Percentiles rank a stretch among this genome's conserved stretches.
phyloP scores from a whole-genome alignment of 2,888 invertebrate species.

The Adelphocoris suturalis region DNA sequence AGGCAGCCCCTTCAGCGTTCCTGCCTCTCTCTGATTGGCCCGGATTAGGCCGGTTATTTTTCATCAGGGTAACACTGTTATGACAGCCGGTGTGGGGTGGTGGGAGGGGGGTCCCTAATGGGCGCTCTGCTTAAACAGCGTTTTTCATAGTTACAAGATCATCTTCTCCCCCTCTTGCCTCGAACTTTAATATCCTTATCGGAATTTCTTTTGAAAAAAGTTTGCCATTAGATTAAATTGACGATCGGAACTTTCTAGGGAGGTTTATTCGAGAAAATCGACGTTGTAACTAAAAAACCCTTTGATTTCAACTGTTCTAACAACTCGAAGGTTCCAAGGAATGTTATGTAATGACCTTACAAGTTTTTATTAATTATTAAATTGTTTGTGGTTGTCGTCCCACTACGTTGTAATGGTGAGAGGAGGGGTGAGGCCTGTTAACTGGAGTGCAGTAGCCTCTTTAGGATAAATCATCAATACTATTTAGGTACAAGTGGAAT shows the following conservation, averaged over 20 bases:
- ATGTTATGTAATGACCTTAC: too few species aligned
- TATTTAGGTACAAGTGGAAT: too few species aligned
- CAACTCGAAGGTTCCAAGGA: too few species aligned
- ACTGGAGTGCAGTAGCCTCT: too few species aligned
- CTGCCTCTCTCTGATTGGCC: conserved; percentile 60
- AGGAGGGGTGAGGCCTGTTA: too few species aligned
- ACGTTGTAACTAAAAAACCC: too few species aligned
- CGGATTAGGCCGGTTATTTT: conserved; percentile 60
- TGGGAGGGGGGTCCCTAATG: conserved; percentile 37
- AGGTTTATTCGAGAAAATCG: neutral
- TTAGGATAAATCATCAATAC: too few species aligned
- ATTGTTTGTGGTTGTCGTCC: too few species aligned
- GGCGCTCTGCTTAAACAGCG: conserved; percentile 59
- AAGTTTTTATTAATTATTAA: too few species aligned
- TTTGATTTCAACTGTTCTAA: too few species aligned
- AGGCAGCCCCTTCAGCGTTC: conserved; percentile 53
- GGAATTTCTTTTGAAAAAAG: conserved; percentile 45
- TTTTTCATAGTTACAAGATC: conserved; percentile 64
- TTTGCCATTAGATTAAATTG: conserved; percentile 41
- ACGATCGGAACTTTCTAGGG: neutral
- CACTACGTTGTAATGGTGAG: too few species aligned
- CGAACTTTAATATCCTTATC: conserved; percentile 63
- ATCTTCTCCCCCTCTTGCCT: conserved; percentile 43
- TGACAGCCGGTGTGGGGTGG: conserved; percentile 43
- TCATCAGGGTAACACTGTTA: conserved; percentile 63